Evolutionary conservation across 2,888 invertebrate species (phyloP), one percentile per base, ranked within the genome.

Genomic region (Dryobota labecula): DNA sequence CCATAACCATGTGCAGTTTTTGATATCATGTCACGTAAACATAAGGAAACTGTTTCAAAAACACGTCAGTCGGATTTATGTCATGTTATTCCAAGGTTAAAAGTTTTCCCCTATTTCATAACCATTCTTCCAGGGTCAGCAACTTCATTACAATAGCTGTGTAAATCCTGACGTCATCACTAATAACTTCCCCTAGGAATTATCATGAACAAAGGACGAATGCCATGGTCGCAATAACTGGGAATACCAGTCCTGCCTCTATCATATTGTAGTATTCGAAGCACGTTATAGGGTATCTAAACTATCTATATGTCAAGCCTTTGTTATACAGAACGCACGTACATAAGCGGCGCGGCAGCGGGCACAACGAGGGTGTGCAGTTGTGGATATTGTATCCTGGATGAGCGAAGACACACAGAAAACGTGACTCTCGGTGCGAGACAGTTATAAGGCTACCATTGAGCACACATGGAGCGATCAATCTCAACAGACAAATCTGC

Each of bases 201-300:
- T 71, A 86, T 74, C 76, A 80, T 78, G 83, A 84, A 86, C 78
- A 84, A 85, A 85, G 81, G 78, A 78, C 72, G 75, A 83, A 86
- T 83, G 70, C 83, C 86, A 74, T 74, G 54, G 73, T 74, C 74
- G 86, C 76, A 85, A 85, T 86, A 81, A 81, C 76, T 65, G 70
- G 56, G 79, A 84, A 83, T 81, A 79, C 81, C 79, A 79, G 69
- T 57, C 58, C 49, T 73, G 77, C 69, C 63, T 58, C 61, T 73
- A 76, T 78, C 63, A 72, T 77, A 70, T 57, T 51, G 62, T 70
- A 84, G 76, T 81, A 85, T 85, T 81, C 83, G 41, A 47, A 66
- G 70, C 83, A 83, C 83, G 80, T 78, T 72, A 75, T 77, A 72
- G 45, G 57, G 18, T 62, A 51, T 54, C 36, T 67, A 61, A 61